A percentile compares a stretch with the other conserved stretches of the same genome.
phyloP scores from a whole-genome alignment of 2,113 vertebrate genomes.

The Bathybates hornii region DNA sequence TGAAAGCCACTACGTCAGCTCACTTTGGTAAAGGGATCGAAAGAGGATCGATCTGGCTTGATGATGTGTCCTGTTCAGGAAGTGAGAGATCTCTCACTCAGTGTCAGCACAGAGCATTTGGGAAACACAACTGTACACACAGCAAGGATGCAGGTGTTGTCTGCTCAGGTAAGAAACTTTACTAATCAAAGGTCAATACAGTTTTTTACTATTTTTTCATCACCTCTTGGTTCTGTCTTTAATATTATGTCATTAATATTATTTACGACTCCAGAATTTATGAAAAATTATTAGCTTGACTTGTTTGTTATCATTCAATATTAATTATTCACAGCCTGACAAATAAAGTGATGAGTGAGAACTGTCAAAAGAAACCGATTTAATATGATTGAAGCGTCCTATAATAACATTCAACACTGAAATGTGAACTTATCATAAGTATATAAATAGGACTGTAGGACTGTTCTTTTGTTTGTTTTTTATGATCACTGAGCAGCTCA shows the following conservation, averaged over 20 bases:
- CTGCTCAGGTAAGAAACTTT: background rate
- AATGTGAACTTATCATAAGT: background rate
- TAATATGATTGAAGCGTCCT: background rate
- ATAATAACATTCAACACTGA: background rate
- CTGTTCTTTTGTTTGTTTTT: background rate
- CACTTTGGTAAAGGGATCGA: background rate
- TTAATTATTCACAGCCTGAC: background rate
- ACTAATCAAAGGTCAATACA: background rate
- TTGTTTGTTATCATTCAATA: background rate
- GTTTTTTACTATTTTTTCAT: background rate
- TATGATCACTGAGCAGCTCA: background rate
- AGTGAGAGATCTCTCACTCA: rapidly evolving
- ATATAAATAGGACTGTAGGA: background rate
- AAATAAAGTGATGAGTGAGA: background rate
- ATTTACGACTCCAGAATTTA: background rate
- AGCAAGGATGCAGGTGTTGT: rapidly evolving
- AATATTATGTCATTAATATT: background rate
- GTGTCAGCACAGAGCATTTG: background rate
- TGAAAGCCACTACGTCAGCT: background rate
- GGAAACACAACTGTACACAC: rapidly evolving
- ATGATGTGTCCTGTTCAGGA: background rate
- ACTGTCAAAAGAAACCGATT: background rate
- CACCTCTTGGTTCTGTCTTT: background rate
- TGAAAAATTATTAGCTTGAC: background rate
- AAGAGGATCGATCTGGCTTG: background rate